Base-by-base conservation (phyloP, 2,113 vertebrate species). In the Sphaerodactylus townsendi region DNA sequence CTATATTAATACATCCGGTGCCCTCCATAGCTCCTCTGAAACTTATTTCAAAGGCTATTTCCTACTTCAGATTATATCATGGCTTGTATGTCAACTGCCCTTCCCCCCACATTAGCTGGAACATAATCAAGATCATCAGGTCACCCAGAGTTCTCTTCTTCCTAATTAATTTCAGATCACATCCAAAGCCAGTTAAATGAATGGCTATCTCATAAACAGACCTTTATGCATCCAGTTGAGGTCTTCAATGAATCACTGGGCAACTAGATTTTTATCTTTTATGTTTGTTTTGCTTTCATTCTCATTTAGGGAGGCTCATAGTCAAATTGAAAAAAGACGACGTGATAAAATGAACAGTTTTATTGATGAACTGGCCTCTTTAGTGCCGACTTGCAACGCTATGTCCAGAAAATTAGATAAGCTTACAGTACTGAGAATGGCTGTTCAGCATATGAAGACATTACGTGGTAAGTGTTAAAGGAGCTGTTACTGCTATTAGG, bases 321-420 rank as follows among this genome's bases (percentile, higher is more conserved):
- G 99, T 87, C 99, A 99, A 93, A 99, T 99, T 11, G 99, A 99
- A 93, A 99, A 99, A 93, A 93, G 99, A 25, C 97, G 98, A 19
- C 93, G 99, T 90, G 99, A 99, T 92, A 99, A 99, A 94, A 99
- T 99, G 99, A 99, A 99, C 96, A 99, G 99, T 84, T 99, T 99
- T 90, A 99, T 99, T 33, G 99, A 99, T 1, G 99, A 99, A 83
- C 95, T 99, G 94, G 99, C 98, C 1, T 98, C 98, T 2, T 92
- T 99, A 92, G 98, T 99, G 70, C 98, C 99, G 66, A 99, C 98
- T 0, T 99, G 99, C 87, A 99, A 98, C 0, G 99, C 99, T 15
- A 99, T 99, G 98, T 99, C 99, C 66, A 96, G 99, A 83, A 99
- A 99, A 86, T 93, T 99, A 82, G 99, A 99, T 92, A 99, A 99